These are phyloP conservation scores for Amblyopsis hoosieri DNA, from an alignment of 2,797 vertebrate genomes.

Conservation along the genomic window DNA sequence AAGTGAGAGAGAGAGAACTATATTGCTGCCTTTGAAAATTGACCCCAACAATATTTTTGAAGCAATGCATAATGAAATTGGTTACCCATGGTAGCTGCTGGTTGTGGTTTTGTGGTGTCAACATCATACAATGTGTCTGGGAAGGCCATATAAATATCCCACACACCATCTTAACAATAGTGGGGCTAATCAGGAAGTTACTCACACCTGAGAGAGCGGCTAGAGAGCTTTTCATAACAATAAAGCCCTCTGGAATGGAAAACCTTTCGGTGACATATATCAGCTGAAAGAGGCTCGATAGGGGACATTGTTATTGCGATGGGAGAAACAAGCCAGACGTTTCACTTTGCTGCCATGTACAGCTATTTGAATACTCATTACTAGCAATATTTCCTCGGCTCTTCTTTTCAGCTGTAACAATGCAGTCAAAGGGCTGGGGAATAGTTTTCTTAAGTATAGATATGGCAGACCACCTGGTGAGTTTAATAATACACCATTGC, in stretches of 20 bases:
- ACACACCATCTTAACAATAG: not conserved
- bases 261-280: not conserved
- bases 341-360: conserved; percentile 9
- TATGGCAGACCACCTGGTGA: conserved; percentile 32
- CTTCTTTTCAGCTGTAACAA: conserved; percentile 3
- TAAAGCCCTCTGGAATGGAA: not conserved
- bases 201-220: not conserved
- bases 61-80: no score
- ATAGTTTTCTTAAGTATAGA: conserved; percentile 37
- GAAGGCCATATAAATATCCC: no score
- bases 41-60: no score
- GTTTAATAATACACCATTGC: conserved; percentile 29
- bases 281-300: not conserved
- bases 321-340: not conserved
- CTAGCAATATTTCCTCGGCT: not conserved
- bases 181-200: conserved; percentile 14
- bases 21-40: not conserved
- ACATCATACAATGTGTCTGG: no score
- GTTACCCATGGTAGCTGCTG: no score
- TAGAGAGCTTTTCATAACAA: not conserved
- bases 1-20: conserved; percentile 3
- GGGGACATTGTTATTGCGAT: not conserved
- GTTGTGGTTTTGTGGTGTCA: no score
- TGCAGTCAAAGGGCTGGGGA: conserved; percentile 9
- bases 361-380: conserved; percentile 6